A percentile compares a stretch with the other conserved stretches of the same genome.
Conservation (phyloP, 2,113 vertebrate species). For the Hymenochirus boettgeri region DNA sequence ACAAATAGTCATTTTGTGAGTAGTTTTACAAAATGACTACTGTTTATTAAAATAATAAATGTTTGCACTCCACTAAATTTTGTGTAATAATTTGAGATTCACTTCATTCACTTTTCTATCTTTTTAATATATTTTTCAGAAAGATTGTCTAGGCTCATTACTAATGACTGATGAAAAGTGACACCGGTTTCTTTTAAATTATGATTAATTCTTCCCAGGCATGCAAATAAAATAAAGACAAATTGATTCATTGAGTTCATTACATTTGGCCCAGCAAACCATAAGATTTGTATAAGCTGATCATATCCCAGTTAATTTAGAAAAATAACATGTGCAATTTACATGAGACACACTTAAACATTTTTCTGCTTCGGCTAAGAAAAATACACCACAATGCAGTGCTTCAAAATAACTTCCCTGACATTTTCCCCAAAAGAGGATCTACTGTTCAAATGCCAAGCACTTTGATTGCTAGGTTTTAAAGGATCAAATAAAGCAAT, state of each 20-base stretch:
- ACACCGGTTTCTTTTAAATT: constrained; percentile 40
- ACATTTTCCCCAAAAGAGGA: background rate
- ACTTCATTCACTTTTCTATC: constrained; percentile 24
- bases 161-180: constrained; percentile 18
- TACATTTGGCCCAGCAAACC: constrained; percentile 44
- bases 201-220: constrained; percentile 43
- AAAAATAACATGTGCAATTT: constrained; percentile 42
- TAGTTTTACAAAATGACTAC: background rate
- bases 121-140: constrained; percentile 26
- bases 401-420: background rate
- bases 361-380: constrained; percentile 27
- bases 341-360: background rate
- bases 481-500: background rate
- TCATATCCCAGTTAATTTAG: constrained; percentile 35
- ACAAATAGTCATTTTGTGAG: background rate
- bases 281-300: constrained; percentile 45
- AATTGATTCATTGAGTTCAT: constrained; percentile 44
- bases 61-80: constrained; percentile 10
- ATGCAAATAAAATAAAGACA: constrained; percentile 45
- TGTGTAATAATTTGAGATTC: constrained; percentile 28
- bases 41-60: constrained; percentile 16
- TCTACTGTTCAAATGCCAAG: background rate
- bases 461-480: background rate
- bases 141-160: constrained; percentile 31
- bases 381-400: constrained; percentile 11